Evolutionary conservation across 2,888 invertebrate species (phyloP), one percentile per base, ranked within the genome.

Genomic region (Mythimna vitellina): DNA sequence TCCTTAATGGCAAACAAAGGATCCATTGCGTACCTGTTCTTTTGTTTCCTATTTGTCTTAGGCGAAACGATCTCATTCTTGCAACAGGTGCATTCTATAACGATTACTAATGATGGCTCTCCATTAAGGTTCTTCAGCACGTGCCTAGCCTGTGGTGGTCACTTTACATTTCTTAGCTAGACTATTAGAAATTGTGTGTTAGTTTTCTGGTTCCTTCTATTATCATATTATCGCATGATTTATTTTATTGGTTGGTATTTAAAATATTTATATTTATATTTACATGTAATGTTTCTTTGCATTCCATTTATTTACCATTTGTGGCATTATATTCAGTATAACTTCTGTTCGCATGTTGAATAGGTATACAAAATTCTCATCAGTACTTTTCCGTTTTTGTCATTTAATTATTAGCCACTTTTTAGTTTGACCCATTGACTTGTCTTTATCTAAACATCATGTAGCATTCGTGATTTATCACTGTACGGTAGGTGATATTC

Each of bases 401-500:
- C 12, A 51, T 70, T 8, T 60, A n/a, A 53, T 29, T 49, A 35
- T 22, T 60, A 5, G 53, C 1, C 12, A 61, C 14, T 72, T 61
- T 73, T 25, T 17, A 56, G 32, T 38, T 10, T 74, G 75, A 80
- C 58, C 62, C 25, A 58, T 38, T 65, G 53, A 56, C 61, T 63
- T 32, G 20, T 17, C 29, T 38, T 49, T 66, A 82, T 65, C 73
- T 66, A 25, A 63, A 63, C 56, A 54, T 78, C 78, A 71, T 66
- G 72, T 14, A 10, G 17, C 12, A 57, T 57, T 71, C 61, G 42
- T 61, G 64, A 64, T 53, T 22, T 60, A 25, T 51, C 29, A 49
- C 57, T 49, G 46, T n/a, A 38, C 51, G 29, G 54, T 32, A 42
- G 29, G 65, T 71, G 54, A 81, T 58, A 42, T 70, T 54, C 35